A percentile compares a stretch with the other conserved stretches of the same genome.
Evolutionary conservation across 2,113 vertebrate genomes (phyloP).

Genomic region (Rostratula benghalensis): DNA sequence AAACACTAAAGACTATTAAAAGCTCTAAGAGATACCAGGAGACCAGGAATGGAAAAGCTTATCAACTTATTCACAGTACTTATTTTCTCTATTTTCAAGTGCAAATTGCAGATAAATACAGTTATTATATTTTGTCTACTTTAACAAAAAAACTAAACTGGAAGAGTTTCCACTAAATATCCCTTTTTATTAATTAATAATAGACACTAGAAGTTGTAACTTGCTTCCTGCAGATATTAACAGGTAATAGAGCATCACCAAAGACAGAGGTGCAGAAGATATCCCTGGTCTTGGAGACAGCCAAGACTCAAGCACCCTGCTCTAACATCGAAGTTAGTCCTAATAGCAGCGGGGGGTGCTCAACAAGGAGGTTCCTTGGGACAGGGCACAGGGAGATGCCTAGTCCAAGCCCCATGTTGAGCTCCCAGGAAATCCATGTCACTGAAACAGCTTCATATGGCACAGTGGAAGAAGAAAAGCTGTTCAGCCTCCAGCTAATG

Average conservation of each 20-base stretch:
- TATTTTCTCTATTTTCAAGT: neutral
- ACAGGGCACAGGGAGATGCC: fast-evolving
- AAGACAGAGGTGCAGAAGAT: neutral
- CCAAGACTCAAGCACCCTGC: neutral
- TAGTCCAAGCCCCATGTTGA: neutral
- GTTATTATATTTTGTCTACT: neutral
- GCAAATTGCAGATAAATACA: neutral
- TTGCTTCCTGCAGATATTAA: too few species aligned
- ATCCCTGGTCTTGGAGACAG: neutral
- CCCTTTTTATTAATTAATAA: neutral
- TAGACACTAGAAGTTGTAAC: neutral
- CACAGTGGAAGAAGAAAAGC: neutral
- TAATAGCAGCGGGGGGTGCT: neutral
- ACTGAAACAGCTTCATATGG: fast-evolving
- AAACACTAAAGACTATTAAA: neutral
- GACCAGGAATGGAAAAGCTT: neutral
- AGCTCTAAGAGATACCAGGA: neutral
- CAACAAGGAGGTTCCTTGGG: neutral
- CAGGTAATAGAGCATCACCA: too few species aligned
- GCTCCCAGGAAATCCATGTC: neutral
- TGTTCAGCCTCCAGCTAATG: neutral
- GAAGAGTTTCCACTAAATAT: neutral
- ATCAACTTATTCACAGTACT: neutral
- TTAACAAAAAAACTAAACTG: neutral
- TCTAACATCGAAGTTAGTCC: neutral